Evolutionary conservation across 2,797 vertebrate genomes (phyloP).

Genomic region (Myotis planiceps): DNA sequence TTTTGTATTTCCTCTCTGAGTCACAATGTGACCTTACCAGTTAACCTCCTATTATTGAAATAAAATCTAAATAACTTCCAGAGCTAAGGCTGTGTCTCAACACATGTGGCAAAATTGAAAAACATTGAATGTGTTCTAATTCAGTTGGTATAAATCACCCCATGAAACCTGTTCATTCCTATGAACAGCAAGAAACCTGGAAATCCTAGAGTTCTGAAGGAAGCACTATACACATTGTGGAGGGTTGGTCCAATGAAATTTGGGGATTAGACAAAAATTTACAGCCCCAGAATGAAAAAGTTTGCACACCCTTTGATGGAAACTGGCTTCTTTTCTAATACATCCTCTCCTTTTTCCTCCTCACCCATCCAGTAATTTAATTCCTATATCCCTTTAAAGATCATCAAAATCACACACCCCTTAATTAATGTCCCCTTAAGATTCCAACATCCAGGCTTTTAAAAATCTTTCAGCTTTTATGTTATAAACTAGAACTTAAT

Average conservation of each 20-base stretch:
- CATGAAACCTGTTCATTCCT: background rate
- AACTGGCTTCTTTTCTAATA: background rate
- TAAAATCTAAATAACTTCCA: conserved; percentile 15
- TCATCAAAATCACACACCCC: background rate
- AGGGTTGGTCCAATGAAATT: background rate
- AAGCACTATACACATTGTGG: background rate
- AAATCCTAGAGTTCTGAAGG: background rate
- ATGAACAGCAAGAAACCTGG: background rate
- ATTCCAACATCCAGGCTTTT: background rate
- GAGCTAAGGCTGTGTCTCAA: background rate
- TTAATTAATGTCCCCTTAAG: background rate
- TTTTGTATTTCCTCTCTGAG: conserved; percentile 38
- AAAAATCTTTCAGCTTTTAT: background rate
- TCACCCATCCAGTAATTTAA: background rate
- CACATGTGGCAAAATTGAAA: background rate
- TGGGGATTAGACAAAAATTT: background rate
- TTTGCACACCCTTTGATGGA: background rate
- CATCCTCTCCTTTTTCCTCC: background rate
- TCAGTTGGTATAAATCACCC: background rate
- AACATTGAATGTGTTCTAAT: background rate
- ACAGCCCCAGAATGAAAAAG: background rate
- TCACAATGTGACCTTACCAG: conserved; percentile 11
- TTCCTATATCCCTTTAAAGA: background rate
- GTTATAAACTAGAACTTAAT: background rate
- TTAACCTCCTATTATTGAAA: conserved; percentile 57